Conservation (phyloP, 2,113 vertebrate species). For the Petrocephalus microphthalmus region DNA sequence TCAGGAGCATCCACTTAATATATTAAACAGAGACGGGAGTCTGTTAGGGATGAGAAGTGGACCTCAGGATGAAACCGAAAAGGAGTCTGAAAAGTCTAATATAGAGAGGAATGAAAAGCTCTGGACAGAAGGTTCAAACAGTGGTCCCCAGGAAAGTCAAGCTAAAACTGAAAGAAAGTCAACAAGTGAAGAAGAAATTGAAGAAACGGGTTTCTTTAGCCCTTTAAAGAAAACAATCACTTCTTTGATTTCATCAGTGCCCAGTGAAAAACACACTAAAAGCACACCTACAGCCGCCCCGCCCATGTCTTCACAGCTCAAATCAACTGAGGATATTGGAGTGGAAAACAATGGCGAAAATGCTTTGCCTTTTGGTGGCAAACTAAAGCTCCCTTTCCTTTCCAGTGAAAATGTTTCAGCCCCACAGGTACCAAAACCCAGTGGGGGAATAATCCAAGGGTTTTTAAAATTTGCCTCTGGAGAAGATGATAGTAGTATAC, state of each 20-base stretch:
- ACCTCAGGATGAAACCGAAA: constrained; percentile 60
- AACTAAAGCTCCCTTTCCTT: constrained; percentile 74
- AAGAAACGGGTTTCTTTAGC: constrained; percentile 71
- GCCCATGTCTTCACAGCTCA: constrained; percentile 39
- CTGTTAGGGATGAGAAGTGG: constrained; percentile 44
- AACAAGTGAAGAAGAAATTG: constrained; percentile 22
- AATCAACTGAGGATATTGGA: constrained; percentile 45
- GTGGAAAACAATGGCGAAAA: constrained; percentile 52
- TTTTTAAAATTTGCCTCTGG: constrained; percentile 59
- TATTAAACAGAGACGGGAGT: constrained; percentile 38
- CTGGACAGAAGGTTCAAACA: constrained; percentile 34
- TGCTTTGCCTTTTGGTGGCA: constrained; percentile 61
- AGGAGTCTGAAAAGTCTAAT: constrained; percentile 60
- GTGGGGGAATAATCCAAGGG: constrained; percentile 57
- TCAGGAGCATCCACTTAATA: constrained; percentile 40
- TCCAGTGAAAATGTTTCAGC: constrained; percentile 49
- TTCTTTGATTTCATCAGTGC: constrained; percentile 63
- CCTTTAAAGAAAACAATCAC: constrained; percentile 84
- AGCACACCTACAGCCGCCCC: constrained; percentile 28
- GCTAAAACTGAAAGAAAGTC: constrained; percentile 39
- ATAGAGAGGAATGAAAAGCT: constrained; percentile 44
- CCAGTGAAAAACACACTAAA: constrained; percentile 47
- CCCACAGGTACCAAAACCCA: constrained; percentile 45
- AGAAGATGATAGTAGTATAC: constrained; percentile 42
- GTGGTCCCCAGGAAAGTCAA: neutral